Conservation (phyloP, 2,797 vertebrate species). For the Erethizon dorsatum region DNA sequence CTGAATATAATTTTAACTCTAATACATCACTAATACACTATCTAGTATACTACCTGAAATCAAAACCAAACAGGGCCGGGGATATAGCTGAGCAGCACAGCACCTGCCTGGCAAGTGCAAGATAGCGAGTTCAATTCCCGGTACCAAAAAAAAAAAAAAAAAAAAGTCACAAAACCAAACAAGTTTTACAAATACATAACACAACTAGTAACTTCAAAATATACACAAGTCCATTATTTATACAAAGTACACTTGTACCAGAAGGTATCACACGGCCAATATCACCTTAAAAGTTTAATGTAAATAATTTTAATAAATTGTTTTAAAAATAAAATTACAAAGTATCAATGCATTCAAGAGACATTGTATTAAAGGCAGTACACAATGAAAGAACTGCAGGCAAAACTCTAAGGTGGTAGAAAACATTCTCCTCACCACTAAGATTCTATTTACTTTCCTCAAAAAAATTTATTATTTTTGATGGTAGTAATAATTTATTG, state of each 20-base stretch:
- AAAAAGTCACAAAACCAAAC: constrained; percentile 3
- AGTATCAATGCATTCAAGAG: neutral
- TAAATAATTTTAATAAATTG: constrained; percentile 51
- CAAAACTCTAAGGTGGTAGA: constrained; percentile 45
- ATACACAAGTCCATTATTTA: constrained; percentile 33
- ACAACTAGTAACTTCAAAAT: constrained; percentile 47
- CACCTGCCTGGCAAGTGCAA: too few species aligned
- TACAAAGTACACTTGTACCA: neutral
- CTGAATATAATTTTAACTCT: constrained; percentile 64
- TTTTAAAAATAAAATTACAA: constrained; percentile 62
- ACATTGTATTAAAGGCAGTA: constrained; percentile 50
- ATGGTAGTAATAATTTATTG: constrained; percentile 21
- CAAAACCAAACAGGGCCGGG: constrained; percentile 7
- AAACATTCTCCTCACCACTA: constrained; percentile 8
- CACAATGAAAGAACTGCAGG: neutral
- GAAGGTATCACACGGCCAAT: constrained; percentile 23
- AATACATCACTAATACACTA: neutral
- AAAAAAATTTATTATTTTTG: constrained; percentile 36
- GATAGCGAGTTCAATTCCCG: too few species aligned
- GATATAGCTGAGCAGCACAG: too few species aligned
- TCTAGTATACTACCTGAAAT: constrained; percentile 34
- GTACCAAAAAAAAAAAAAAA: too few species aligned
- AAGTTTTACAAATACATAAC: constrained; percentile 9
- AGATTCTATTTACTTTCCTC: constrained; percentile 2
- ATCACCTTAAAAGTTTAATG: constrained; percentile 66